Evolutionary conservation across 2,797 vertebrate species (phyloP), one percentile per base, ranked within the genome.

Genomic region (Clarias pachynema): DNA sequence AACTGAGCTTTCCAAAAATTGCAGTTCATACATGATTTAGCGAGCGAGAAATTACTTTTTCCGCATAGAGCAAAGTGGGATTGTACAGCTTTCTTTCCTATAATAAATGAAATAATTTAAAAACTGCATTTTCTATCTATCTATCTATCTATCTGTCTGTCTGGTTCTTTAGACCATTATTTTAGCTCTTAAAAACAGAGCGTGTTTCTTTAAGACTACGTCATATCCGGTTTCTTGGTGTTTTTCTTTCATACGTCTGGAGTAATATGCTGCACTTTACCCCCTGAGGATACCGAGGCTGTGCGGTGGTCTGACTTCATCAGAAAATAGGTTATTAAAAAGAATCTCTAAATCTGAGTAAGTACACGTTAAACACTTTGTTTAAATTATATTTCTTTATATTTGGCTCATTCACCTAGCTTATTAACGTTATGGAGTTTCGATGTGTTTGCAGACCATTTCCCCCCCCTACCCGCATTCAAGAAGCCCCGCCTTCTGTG

Each of bases 191-290:
- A 22, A 12, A 72, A 72, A 49, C 81, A 26, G 14, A 44, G 69
- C 20, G 24, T 77, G 56, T 72, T 10, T 6, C 70, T 73, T 83
- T 73, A 74, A 63, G 26, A 3, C 15, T 18, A 29, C 86, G 86
- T 86, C 82, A 86, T 57, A 37, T 80, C 75, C 82, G 78, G 20
- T 60, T 24, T 60, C 5, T 62, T 62, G 22, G 26, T 5, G 37
- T n/a, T 37, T 18, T 31, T 31, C 20, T 69, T 37, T n/a, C 34
- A 20, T 57, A 53, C 66, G 5, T 56, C 9, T 20, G 12, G 59
- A 10, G 10, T 26, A 44, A 63, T 59, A 59, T 37, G 22, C 24
- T 70, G 81, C 70, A 49, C n/a, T 83, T 60, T 57, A 81, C 59
- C 24, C 29, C 37, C 10, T 40, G 68, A 44, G 60, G 22, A 73